Conservation (phyloP, 2,113 vertebrate genomes). For the Oriolus oriolus region DNA sequence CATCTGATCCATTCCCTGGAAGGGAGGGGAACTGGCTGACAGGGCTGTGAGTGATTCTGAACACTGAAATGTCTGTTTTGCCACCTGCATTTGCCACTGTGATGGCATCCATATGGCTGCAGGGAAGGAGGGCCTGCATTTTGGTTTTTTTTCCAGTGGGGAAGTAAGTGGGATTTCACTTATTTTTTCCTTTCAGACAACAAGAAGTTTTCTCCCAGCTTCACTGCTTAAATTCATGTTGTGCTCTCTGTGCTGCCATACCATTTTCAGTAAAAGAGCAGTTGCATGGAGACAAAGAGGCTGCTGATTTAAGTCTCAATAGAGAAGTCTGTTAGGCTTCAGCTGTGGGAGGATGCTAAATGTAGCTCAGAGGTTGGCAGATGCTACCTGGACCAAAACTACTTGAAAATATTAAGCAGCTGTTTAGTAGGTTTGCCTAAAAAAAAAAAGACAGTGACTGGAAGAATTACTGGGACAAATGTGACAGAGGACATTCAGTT, state of each 20-base stretch:
- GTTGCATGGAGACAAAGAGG: conserved; percentile 59
- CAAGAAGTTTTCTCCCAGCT: conserved; percentile 1
- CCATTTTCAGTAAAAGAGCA: conserved; percentile 49
- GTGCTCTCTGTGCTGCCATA: conserved; percentile 45
- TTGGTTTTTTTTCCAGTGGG: not conserved
- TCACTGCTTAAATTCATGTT: not conserved
- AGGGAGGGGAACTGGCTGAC: not conserved
- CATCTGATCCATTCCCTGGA: not conserved
- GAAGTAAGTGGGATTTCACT: conserved; percentile 8
- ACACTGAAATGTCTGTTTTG: not conserved
- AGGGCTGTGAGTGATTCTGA: not conserved
- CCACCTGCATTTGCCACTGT: not conserved
- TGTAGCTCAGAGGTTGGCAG: conserved; percentile 41
- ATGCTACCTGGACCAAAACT: conserved; percentile 55
- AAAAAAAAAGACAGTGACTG: not conserved
- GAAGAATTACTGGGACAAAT: not conserved
- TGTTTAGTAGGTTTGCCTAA: conserved; percentile 39
- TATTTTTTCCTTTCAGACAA: not conserved
- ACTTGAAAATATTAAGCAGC: conserved; percentile 53
- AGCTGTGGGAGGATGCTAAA: conserved; percentile 48
- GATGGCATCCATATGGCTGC: not conserved
- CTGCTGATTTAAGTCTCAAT: conserved; percentile 32
- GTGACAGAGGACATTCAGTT: not conserved
- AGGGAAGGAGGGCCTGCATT: not conserved
- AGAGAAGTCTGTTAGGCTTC: conserved; percentile 45